Evolutionary conservation across 2,113 vertebrate species (phyloP), one percentile per base, ranked within the genome.

Genomic region (Rhea americana): DNA sequence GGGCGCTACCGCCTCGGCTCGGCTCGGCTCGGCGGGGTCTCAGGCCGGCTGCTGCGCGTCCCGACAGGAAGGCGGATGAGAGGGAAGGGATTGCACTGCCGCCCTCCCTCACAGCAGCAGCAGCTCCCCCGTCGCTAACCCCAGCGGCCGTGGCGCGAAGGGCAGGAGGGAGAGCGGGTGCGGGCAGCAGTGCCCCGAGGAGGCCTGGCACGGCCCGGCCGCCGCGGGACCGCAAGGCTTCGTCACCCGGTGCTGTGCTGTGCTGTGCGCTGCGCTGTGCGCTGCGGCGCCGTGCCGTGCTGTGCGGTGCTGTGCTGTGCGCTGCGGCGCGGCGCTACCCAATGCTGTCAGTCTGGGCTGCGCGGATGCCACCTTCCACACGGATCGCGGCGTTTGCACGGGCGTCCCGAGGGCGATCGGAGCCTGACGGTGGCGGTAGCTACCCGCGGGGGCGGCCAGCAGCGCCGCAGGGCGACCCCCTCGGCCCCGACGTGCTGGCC

Each of bases 201-300:
- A n/a, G 45, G 20, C 20, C 51, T 24, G 53, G 26, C 24, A 5
- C 26, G 53, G 16, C 53, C 39, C 17, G 14, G 11, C 37, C 50
- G 6, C 19, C 7, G 11, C 20, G 3, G 48, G 37, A 18, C 1
- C 28, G 32, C 4, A 2, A 3, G 32, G 8, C 17, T 2, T 43
- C 41, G 41, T 43, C 41, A 43, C 41, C 22, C 67, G 3, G n/a
- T 32, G 4, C 26, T 9, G 43, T 2, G 43, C 43, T 15, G 43
- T 45, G 43, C 41, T 10, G 43, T 43, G 43, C 43, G 43, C 43
- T 15, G 43, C 22, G n/a, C 9, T 10, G 39, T 35, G 39, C 35
- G 37, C 28, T 56, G 75, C 26, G 16, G 35, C 20, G 41, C 32
- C 13, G 41, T 13, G 41, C 41, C 41, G 41, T 43, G 41, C 41